Base-by-base conservation (phyloP, 2,888 invertebrate genomes). In the Mythimna albipuncta region DNA sequence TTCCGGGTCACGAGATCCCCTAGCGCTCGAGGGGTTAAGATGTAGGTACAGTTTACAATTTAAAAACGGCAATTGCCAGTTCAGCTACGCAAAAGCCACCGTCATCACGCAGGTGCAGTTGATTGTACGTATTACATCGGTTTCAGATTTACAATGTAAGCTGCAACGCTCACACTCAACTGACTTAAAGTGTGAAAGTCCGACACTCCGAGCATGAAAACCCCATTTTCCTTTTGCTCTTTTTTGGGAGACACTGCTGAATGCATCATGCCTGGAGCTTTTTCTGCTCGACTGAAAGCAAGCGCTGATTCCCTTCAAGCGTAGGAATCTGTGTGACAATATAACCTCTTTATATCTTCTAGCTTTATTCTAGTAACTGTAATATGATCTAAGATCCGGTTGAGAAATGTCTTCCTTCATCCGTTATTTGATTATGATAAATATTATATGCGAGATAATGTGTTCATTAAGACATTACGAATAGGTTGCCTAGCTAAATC, bases 241-340 rank as follows among this genome's bases (percentile, higher is more conserved):
- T 68, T 79, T 75, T 68, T 26, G 13, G 38, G 38, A 58, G 57
- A 70, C 57, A 57, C 38, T 70, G 61, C 35, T 70, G 55, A 57
- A 64, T 79, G 80, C 67, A 67, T 44, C 52, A 58, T 5, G 80
- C 75, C 69, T 11, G 58, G n/a, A 63, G 69, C 70, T 47, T 62
- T 79, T 67, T 70, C 64, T 70, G 75, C 47, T 67, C 44, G 38
- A 32, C 59, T 61, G 44, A 66, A 66, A 67, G 55, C 35, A 11
- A 50, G 58, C 41, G 63, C 50, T 50, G 63, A 67, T 64, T 75
- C 41, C 19, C n/a, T 58, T n/a, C 57, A 21, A 65, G 16, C 62
- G n/a, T 62, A 21, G 58, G 35, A n/a, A 21, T 41, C n/a, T 21
- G 50, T 44, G 50, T 47, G 1, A 54, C 13, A 32, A 21, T n/a